Base-by-base conservation (phyloP, 2,888 invertebrate genomes). In the Sarcophaga carnaria region DNA sequence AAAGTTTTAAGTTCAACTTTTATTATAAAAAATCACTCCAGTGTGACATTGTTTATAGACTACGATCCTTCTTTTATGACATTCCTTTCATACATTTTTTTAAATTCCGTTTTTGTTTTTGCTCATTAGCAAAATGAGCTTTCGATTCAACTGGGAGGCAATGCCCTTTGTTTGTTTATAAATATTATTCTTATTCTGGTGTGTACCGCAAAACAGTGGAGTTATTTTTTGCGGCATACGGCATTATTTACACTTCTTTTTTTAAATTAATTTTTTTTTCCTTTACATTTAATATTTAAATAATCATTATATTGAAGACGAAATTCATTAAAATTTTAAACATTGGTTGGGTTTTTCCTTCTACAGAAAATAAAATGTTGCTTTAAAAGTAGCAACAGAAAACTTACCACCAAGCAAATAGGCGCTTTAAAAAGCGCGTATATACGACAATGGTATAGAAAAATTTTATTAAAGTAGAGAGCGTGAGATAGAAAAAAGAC, bases 391-490 rank as follows among this genome's bases (percentile, higher is more conserved):
- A 49, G n/a, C 6, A 25, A 47, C 20, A 45, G 22, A 45, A 80
- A 63, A 27, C 2, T 37, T 6, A 6, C 6, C 5, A 37, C 1
- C 37, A 37, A 6, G 6, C 4, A 37, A 37, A 37, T 6, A 69
- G 54, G 75, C 82, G 82, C 79, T 82, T 60, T 63, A 22, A 85
- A 79, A 66, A 77, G 71, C 74, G 82, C 60, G 20, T 64, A 3
- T n/a, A 25, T 5, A 2, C 11, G 37, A 10, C 37, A 37, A 8
- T 37, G 8, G 37, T 37, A 8, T 2, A 8, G 8, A 37, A 37
- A 37, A 8, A 8, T 37, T 37, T 1, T 37, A 37, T 37, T 37
- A 37, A 10, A 37, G 6, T 37, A 37, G 10, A 37, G 3, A 8
- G 25, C 3, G 2, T 47, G n/a, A 14, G 54, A 14, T 11, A 12